Conservation (phyloP, 2,113 vertebrate species). For the Alaudala cheleensis region DNA sequence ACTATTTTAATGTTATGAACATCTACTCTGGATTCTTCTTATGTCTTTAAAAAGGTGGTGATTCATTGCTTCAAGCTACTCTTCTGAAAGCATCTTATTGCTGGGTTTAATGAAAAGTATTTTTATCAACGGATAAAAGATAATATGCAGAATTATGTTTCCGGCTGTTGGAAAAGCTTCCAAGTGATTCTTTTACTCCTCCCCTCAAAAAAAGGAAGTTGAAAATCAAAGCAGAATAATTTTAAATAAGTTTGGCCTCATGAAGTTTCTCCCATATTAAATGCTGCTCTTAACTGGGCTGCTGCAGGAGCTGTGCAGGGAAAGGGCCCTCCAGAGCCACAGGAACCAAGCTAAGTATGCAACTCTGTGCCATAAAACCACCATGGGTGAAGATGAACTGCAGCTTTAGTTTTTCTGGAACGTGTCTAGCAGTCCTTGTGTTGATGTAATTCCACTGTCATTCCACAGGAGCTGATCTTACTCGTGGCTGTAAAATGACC, state of each 20-base stretch:
- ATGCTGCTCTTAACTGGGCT: conserved; percentile 4
- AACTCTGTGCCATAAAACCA: neutral
- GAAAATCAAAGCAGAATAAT: conserved; percentile 17
- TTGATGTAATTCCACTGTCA: neutral
- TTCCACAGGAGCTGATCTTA: neutral
- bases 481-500: neutral
- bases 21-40: neutral
- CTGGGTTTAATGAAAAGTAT: neutral
- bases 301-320: neutral
- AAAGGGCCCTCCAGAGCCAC: neutral
- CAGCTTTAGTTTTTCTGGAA: neutral
- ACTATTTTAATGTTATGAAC: conserved; percentile 13
- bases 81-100: neutral
- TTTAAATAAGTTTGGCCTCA: conserved; percentile 50
- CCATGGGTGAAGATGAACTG: neutral
- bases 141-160: neutral
- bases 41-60: neutral
- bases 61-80: neutral
- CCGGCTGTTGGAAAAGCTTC: neutral
- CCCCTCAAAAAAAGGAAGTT: neutral
- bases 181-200: neutral
- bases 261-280: conserved; percentile 40
- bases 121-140: conserved; percentile 27
- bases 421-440: neutral
- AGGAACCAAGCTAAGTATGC: neutral